Base-by-base conservation (phyloP, 2,797 vertebrate species). In the Takifugu rubripes region DNA sequence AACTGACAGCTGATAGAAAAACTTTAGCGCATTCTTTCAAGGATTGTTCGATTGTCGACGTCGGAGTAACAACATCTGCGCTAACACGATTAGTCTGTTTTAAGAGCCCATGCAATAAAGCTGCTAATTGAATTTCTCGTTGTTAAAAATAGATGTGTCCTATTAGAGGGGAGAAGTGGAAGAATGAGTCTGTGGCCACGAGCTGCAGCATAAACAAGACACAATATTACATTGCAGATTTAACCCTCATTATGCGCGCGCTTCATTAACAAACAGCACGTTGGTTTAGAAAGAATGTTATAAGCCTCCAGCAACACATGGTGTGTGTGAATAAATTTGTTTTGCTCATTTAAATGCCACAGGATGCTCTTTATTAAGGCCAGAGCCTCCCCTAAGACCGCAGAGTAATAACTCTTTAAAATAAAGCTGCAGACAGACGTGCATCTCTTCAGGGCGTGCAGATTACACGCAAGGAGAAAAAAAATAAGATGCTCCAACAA, bases 301-400 rank as follows among this genome's bases (percentile, higher is more conserved):
- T 2, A 29, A 57, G 70, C 85, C 76, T 64, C 1, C 17, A 69
- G 86, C 76, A 78, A 66, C 70, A 61, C 57, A 51, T 78, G 73
- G 54, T 3, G 26, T 72, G 69, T 70, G 14, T 14, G 36, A 12
- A 4, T 14, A 64, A 66, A 81, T 75, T 59, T 68, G 56, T 69
- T 66, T 76, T 67, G 56, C 78, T 74, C 71, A 64, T 79, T 74
- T 63, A 75, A 85, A 88, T 84, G 77, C 70, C 75, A 85, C 57
- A 59, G 53, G 63, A 75, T 17, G 49, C 36, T 74, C 61, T 77
- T 65, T 72, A 50, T 62, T 77, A 82, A 84, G 79, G 75, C 48
- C 80, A 83, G 51, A 0, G 54, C 36, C 15, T 79, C 75, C 74
- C 67, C 51, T 40, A 74, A 65, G 56, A 69, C 59, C 45, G 14